phyloP scores from a whole-genome alignment of 2,888 invertebrate genomes.

The Therioaphis trifolii region DNA sequence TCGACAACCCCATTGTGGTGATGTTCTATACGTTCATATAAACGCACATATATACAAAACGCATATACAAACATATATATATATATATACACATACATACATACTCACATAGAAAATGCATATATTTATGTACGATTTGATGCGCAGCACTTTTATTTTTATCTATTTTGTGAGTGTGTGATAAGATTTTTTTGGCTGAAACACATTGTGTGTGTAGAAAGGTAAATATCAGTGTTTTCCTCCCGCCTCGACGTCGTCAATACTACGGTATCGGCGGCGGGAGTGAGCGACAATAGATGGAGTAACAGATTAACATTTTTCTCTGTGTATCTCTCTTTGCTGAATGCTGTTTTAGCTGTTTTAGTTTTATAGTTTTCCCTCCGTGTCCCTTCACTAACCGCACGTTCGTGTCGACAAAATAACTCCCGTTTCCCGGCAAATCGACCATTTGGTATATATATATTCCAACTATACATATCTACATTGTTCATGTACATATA shows the following conservation, averaged over 20 bases:
- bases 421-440: constrained; percentile 61
- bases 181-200: constrained; percentile 22
- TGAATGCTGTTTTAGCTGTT: constrained; percentile 53
- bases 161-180: neutral
- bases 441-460: constrained; percentile 54
- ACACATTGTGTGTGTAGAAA: constrained; percentile 6
- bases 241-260: neutral
- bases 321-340: neutral
- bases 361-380: constrained; percentile 61
- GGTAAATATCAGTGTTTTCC: constrained; percentile 24
- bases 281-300: neutral
- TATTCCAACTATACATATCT: neutral
- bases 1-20: neutral
- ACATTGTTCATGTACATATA: neutral
- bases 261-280: neutral
- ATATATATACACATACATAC: too few species aligned
- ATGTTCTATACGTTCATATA: neutral
- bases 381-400: neutral
- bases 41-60: neutral
- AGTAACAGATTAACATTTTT: constrained; percentile 62
- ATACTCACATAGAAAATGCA: too few species aligned
- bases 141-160: constrained; percentile 14
- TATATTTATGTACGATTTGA: too few species aligned
- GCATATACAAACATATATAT: neutral
- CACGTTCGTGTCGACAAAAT: constrained; percentile 57